Evolutionary conservation across 2,113 vertebrate species (phyloP).

Genomic region (Cebus imitator): DNA sequence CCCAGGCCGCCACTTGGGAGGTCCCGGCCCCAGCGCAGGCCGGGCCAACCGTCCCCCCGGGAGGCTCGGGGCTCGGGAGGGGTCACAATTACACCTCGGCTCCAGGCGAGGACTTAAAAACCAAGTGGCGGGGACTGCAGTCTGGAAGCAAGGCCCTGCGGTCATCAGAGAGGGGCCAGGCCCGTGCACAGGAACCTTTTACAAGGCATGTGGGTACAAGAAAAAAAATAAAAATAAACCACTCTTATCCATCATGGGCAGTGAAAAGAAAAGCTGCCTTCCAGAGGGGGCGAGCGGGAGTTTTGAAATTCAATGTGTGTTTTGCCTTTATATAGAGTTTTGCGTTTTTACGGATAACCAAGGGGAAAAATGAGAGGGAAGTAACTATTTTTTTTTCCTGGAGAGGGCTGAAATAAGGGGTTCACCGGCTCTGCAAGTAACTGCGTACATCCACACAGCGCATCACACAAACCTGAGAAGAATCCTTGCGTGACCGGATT

Average conservation of each 20-base stretch:
- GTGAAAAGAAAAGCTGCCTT: conserved; percentile 65
- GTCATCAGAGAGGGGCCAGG: conserved; percentile 46
- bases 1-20: conserved; percentile 88
- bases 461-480: fast-evolving
- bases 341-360: neutral
- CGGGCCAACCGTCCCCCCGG: conserved; percentile 80
- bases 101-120: conserved; percentile 74
- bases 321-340: conserved; percentile 32
- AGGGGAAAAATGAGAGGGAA: neutral
- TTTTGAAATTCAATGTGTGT: conserved; percentile 60
- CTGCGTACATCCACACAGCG: fast-evolving
- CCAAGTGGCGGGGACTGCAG: conserved; percentile 9
- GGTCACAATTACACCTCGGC: conserved; percentile 85
- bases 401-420: neutral
- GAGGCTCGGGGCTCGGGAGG: conserved; percentile 81
- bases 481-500: fast-evolving
- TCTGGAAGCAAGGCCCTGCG: conserved; percentile 74
- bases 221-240: conserved; percentile 61
- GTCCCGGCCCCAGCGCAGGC: conserved; percentile 81
- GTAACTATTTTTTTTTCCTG: neutral
- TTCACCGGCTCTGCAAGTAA: neutral
- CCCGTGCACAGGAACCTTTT: conserved; percentile 59
- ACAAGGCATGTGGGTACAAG: conserved; percentile 58
- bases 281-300: conserved; percentile 43
- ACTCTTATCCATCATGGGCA: conserved; percentile 39